A percentile compares a stretch with the other conserved stretches of the same genome.
These are phyloP conservation scores for Eutolmus rufibarbis DNA, from an alignment of 2,888 invertebrate genomes.

Conservation along the genomic window DNA sequence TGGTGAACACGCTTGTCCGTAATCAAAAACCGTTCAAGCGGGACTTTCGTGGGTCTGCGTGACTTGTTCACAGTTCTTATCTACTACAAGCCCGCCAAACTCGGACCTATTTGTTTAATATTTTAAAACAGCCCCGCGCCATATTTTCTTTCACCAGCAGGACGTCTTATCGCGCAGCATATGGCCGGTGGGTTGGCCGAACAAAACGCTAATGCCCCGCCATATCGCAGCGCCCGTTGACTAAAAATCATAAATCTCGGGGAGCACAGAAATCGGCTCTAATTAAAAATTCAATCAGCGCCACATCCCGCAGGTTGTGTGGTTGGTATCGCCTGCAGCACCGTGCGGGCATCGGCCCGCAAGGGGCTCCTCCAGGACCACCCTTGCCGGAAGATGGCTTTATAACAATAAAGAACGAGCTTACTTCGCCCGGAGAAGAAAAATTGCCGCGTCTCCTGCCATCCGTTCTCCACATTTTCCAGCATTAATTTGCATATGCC, in stretches of 20 bases:
- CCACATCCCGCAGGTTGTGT: not conserved
- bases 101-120: not conserved
- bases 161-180: not conserved
- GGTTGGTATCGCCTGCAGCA: not conserved
- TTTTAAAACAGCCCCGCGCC: not conserved
- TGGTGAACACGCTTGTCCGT: not conserved
- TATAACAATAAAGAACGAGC: conserved; percentile 6
- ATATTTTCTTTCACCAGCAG: not conserved
- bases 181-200: not conserved
- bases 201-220: not conserved
- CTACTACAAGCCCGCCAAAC: not conserved
- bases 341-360: not conserved
- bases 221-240: not conserved
- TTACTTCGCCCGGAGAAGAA: conserved; percentile 5
- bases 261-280: not conserved
- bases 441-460: not conserved
- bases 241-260: conserved; percentile 7
- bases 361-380: not conserved
- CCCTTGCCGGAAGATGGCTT: conserved; percentile 3
- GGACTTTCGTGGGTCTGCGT: not conserved
- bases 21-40: not conserved
- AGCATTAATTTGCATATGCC: conserved; percentile 45
- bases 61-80: not conserved
- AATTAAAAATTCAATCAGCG: conserved; percentile 28
- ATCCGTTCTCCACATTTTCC: conserved; percentile 14